Evolutionary conservation across 2,888 invertebrate genomes (phyloP).

Genomic region (Cremastobaeus sp.): DNA sequence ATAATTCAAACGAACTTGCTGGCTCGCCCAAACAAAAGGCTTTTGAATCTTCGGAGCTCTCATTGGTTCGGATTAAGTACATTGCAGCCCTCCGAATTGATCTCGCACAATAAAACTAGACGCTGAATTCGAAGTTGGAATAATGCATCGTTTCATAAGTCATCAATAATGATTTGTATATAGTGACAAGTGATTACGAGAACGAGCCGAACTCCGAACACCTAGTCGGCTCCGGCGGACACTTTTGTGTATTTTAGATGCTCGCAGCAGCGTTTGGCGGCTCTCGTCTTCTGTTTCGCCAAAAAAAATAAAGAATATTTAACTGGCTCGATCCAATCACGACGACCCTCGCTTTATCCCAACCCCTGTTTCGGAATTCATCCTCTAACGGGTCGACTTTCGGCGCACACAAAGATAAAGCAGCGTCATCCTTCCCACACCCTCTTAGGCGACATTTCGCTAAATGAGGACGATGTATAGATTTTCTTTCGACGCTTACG

Average conservation of each 20-base stretch:
- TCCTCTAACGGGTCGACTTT: slow-evolving; percentile 10
- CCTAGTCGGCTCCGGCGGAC: too few species aligned
- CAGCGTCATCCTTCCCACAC: slow-evolving; percentile 17
- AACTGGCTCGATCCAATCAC: slow-evolving; percentile 26
- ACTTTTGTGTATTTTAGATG: not conserved
- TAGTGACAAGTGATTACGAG: slow-evolving; percentile 1
- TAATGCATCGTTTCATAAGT: slow-evolving; percentile 25
- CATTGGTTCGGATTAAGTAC: slow-evolving; percentile 43
- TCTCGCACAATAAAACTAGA: slow-evolving; percentile 38
- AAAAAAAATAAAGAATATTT: slow-evolving; percentile 3
- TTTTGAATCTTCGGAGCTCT: slow-evolving; percentile 36
- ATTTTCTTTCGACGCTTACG: slow-evolving; percentile 15
- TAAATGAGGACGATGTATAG: slow-evolving; percentile 17
- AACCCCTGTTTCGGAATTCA: slow-evolving; percentile 9
- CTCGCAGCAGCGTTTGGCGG: not conserved
- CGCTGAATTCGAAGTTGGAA: slow-evolving; percentile 25
- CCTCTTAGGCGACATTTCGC: slow-evolving; percentile 16
- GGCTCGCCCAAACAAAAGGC: slow-evolving; percentile 34
- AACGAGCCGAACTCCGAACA: not conserved
- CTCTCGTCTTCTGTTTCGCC: too few species aligned
- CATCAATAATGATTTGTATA: slow-evolving; percentile 31
- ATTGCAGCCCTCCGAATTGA: slow-evolving; percentile 36
- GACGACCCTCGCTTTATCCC: slow-evolving; percentile 19
- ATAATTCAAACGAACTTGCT: slow-evolving; percentile 36
- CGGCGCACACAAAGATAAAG: slow-evolving; percentile 9